Evolutionary conservation across 1,140 invertebrate species (phyloP), one percentile per base, ranked within the genome.

Genomic region (Acromyrmex heyeri): DNA sequence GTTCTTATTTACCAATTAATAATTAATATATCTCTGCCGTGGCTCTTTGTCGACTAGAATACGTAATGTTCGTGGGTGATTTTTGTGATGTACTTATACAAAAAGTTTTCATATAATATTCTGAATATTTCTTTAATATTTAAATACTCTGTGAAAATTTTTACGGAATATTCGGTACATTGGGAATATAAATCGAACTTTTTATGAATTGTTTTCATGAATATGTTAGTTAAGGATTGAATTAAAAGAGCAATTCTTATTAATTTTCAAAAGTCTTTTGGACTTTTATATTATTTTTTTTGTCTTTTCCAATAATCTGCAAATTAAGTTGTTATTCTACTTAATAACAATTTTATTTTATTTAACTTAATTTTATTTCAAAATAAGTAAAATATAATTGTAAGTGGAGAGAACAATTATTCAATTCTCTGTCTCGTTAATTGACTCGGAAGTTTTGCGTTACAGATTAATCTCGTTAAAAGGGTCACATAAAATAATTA

Each of bases 401-500:
- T 57, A 79, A 27, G 50, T 18, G 18, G 21, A 24, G 21, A 24
- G 10, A 27, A 18, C 3, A 62, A 2, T 21, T n/a, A 21, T 30
- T 53, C 8, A 73, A 21, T 48, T 30, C 27, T 7, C 27, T 7
- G 10, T 44, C 34, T 38, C 2, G 38, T 10, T 44, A 44, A 44
- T 10, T 44, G 38, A 10, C 8, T 53, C 89, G 89, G 90, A 91
- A 88, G 90, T 24, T 48, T 75, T 38, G 27, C 44, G 55, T 62
- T 50, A 27, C 59, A 90, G 64, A 77, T 64, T 27, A 76, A 50
- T 57, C 48, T 67, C 18, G 18, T 90, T 90, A 88, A 67, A 62
- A 38, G 69, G 44, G 59, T 50, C 30, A n/a, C 48, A 64, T 65
- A 81, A 90, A 88, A 72, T 61, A 64, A 90, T 88, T 87, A 90